These are phyloP conservation scores for Lates japonicus DNA, from an alignment of 2,797 vertebrate genomes.

Conservation along the genomic window DNA sequence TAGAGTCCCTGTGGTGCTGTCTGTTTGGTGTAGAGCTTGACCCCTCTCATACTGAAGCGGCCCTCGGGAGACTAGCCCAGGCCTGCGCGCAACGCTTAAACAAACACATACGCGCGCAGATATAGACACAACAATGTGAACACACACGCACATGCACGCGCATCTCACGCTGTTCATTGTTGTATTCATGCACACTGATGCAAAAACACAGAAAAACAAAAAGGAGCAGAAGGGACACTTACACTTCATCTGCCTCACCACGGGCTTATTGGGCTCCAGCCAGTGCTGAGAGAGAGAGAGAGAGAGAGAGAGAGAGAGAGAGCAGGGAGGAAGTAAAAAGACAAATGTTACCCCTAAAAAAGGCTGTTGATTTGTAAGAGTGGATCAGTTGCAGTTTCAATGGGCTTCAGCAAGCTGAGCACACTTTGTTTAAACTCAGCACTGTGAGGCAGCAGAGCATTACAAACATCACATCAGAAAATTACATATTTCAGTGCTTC, in stretches of 20 bases:
- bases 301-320: conserved; percentile 20
- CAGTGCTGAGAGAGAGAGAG: conserved; percentile 89
- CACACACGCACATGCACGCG: neutral
- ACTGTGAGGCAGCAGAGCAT: neutral
- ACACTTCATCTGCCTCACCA: conserved; percentile 99
- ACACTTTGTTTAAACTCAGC: neutral
- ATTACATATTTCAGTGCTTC: neutral
- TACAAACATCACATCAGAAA: neutral
- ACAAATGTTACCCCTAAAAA: conserved; percentile 5
- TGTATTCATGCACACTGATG: conserved; percentile 1
- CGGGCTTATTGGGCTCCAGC: conserved; percentile 96
- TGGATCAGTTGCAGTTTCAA: neutral
- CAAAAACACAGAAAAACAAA: conserved; percentile 18
- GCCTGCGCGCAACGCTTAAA: neutral
- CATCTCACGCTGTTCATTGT: conserved; percentile 8
- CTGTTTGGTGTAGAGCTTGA: conserved; percentile 44
- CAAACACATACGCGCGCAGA: conserved; percentile 3
- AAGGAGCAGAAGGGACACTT: conserved; percentile 83
- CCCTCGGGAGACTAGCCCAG: conserved; percentile 16
- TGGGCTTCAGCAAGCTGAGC: neutral
- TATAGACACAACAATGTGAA: no score
- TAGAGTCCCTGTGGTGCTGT: conserved; percentile 31
- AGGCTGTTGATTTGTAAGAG: neutral
- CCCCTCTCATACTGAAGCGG: conserved; percentile 14
- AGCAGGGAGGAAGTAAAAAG: neutral